Conservation (phyloP, 2,797 vertebrate genomes). For the Anguilla pacifica region DNA sequence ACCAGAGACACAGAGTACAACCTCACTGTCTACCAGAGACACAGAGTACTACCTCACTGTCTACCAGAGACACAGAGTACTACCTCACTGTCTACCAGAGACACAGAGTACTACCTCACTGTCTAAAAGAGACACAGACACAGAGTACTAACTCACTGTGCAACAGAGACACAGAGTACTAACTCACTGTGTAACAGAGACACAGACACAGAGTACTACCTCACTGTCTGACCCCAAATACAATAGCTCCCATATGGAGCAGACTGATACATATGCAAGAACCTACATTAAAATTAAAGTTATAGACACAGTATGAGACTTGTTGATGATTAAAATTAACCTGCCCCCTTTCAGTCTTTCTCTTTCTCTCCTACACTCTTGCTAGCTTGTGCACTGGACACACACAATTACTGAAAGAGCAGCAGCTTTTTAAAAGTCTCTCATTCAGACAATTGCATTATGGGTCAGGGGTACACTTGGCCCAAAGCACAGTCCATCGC, state of each 20-base stretch:
- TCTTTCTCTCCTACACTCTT: background rate
- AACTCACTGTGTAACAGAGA: background rate
- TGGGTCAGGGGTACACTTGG: constrained; percentile 56
- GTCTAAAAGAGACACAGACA: background rate
- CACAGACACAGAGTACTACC: background rate
- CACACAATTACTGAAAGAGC: no score
- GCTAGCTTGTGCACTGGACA: background rate
- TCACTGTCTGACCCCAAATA: background rate
- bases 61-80: background rate
- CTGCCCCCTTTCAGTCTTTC: constrained; percentile 25
- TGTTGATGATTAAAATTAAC: constrained; percentile 19
- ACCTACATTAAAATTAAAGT: background rate
- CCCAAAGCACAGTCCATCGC: constrained; percentile 35
- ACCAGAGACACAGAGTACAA: background rate
- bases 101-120: background rate
- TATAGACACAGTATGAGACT: background rate
- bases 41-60: no score
- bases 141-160: background rate
- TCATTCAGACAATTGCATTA: constrained; percentile 54
- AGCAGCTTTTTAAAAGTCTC: constrained; percentile 10
- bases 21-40: background rate
- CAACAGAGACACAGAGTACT: background rate
- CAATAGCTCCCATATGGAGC: background rate
- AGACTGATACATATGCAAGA: background rate
- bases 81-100: background rate